Evolutionary conservation across 1,140 invertebrate species (phyloP), one percentile per base, ranked within the genome.

Genomic region (Cyclina sinensis): DNA sequence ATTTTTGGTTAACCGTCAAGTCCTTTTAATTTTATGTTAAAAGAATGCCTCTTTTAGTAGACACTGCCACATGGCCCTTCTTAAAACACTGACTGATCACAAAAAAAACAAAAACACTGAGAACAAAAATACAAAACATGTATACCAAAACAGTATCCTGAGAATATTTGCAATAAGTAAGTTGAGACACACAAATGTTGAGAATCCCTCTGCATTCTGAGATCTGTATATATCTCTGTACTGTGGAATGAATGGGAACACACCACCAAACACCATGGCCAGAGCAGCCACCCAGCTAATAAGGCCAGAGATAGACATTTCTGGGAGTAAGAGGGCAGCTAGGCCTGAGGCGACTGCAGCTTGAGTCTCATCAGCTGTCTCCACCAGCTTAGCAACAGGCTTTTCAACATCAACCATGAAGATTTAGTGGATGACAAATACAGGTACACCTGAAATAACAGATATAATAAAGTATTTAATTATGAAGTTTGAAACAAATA

Each of bases 111-210:
- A n/a, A n/a, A n/a, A n/a, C n/a, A n/a, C n/a, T n/a, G n/a, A 43
- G 14, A 43, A 54, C 14, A 18, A 54, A 54, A 54, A 18, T 54
- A 54, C 21, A 7, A 27, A 62, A 62, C n/a, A 59, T n/a, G 54
- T 43, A 74, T 39, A 99, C 99, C 99, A 99, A 96, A 99, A 99
- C 84, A 99, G 96, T 94, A 99, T 99, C 92, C 99, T 97, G 70
- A 99, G 96, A 81, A 98, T 99, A 95, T 99, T 99, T 54, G 99
- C 99, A 94, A 99, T 97, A 43, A 99, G 96, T 30, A 99, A 96
- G 3, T 98, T 97, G 54, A 99, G 96, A 95, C 99, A 99, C 48
- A 99, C 99, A 94, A 99, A 98, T 4, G 99, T 96, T 0, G 99
- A 99, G 96, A 99, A 99, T 4, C 99, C 99, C 68, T 96, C 98